Evolutionary conservation across 2,888 invertebrate genomes (phyloP), one percentile per base, ranked within the genome.

Genomic region (Synergus gifuensis): DNA sequence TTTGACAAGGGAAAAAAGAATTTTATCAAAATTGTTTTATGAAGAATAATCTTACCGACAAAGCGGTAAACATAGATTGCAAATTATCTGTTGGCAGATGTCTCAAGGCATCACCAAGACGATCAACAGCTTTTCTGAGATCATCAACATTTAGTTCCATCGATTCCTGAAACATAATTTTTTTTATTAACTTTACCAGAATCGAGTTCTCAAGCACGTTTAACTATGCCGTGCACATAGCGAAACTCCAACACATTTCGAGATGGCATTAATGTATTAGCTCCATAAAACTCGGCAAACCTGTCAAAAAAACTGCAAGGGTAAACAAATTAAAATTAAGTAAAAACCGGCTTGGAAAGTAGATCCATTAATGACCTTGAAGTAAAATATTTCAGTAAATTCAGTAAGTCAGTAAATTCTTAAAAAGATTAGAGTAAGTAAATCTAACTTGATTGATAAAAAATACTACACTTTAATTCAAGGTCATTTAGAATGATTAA

Each of bases 1-100:
- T 14, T 28, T 12, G 11, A 42, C 18, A 4, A 44, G 1, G 44
- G 12, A 28, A 28, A 4, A 62, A 22, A 60, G 5, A 36, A 36
- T 36, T 0, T 5, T 5, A 36, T n/a, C 76, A 16, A 11, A 42
- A 54, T 22, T 18, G n/a, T 36, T 60, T 66, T n/a, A 69, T 73
- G 67, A 5, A 54, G 67, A 42, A 16, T 66, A 77, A 76, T 84
- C 94, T 96, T 93, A 97, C 97, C 95, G 94, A 94, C 64, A 97
- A 93, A 85, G 95, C 95, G 76, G 94, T 93, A 85, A 96, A 94
- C 95, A 97, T 96, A 78, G 94, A 94, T 84, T 95, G 94, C 87
- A 96, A 94, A 90, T 94, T 96, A 90, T 95, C 95, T 85, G 94
- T 94, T 22, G 97, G 96, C 85, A 97, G 93, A 89, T 94, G 94